These are phyloP conservation scores for Rhizomys pruinosus DNA, from an alignment of 2,113 vertebrate species.

Conservation along the genomic window DNA sequence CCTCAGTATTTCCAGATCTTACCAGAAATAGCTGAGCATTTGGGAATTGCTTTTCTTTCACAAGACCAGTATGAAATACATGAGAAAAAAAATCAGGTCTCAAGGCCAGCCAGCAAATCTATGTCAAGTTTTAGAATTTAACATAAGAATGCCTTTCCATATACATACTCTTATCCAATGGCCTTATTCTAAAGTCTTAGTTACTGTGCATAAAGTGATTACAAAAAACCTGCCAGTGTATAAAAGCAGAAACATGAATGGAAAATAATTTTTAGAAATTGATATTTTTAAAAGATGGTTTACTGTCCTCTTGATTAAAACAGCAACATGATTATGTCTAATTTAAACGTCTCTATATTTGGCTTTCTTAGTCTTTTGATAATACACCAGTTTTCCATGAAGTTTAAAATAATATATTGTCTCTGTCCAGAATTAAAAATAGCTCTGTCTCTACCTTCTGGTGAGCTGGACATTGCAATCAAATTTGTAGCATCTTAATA, in stretches of 20 bases:
- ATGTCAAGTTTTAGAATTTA: background rate
- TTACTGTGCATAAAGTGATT: background rate
- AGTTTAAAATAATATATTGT: slow-evolving; percentile 11
- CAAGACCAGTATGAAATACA: background rate
- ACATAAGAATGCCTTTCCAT: background rate
- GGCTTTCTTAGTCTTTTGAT: background rate
- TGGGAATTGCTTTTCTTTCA: background rate
- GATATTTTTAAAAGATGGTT: slow-evolving; percentile 5
- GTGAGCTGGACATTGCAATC: background rate
- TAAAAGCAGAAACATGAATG: background rate
- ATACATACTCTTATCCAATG: background rate
- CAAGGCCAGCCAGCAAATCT: background rate
- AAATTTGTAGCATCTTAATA: background rate
- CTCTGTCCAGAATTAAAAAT: slow-evolving; percentile 12
- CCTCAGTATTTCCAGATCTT: background rate
- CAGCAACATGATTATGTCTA: background rate
- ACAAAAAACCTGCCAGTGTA: background rate
- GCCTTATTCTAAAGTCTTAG: background rate
- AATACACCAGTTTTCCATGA: slow-evolving; percentile 10
- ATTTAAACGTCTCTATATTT: slow-evolving; percentile 17
- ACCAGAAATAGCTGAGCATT: background rate
- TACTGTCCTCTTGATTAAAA: slow-evolving; percentile 1
- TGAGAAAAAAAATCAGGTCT: background rate
- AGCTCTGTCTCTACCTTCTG: background rate
- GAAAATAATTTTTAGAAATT: slow-evolving; percentile 18